These are phyloP conservation scores for Apotomis capreana DNA, from an alignment of 2,888 invertebrate genomes.

Conservation along the genomic window DNA sequence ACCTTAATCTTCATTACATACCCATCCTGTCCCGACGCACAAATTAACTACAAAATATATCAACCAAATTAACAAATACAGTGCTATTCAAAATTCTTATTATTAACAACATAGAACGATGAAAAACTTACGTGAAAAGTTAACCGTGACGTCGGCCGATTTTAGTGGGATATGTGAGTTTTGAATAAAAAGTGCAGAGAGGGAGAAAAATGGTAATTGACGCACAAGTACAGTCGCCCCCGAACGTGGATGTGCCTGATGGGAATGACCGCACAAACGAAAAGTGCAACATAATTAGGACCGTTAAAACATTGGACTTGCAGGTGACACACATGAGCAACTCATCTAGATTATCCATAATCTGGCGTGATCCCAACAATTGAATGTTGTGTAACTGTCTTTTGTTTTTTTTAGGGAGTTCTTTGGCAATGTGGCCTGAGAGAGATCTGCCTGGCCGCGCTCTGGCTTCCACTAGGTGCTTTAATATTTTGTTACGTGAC, in stretches of 20 bases:
- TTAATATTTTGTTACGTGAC: conserved; percentile 94
- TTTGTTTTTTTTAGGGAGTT: conserved; percentile 72
- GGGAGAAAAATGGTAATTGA: conserved; percentile 76
- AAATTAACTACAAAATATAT: conserved; percentile 43
- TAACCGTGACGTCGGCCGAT: conserved; percentile 2
- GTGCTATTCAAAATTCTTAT: conserved; percentile 3
- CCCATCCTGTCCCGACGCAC: conserved; percentile 53
- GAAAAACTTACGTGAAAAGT: conserved; percentile 5
- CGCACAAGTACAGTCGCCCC: conserved; percentile 76
- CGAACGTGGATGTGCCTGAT: conserved; percentile 67
- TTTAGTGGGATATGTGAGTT: conserved; percentile 31
- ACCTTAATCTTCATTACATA: conserved; percentile 54
- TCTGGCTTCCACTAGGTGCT: conserved; percentile 92
- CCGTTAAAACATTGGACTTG: conserved; percentile 69
- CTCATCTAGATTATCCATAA: conserved; percentile 3
- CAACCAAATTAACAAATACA: not conserved
- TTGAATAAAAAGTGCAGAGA: conserved; percentile 37
- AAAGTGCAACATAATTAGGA: conserved; percentile 61
- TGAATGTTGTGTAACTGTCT: conserved; percentile 36
- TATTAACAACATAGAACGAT: conserved; percentile 18
- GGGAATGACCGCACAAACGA: conserved; percentile 66
- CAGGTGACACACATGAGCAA: conserved; percentile 58
- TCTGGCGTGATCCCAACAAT: conserved; percentile 4
- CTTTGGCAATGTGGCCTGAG: conserved; percentile 90
- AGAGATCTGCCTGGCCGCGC: conserved; percentile 91